Evolutionary conservation across 2,888 invertebrate genomes (phyloP).

Genomic region (Bugula neritina): DNA sequence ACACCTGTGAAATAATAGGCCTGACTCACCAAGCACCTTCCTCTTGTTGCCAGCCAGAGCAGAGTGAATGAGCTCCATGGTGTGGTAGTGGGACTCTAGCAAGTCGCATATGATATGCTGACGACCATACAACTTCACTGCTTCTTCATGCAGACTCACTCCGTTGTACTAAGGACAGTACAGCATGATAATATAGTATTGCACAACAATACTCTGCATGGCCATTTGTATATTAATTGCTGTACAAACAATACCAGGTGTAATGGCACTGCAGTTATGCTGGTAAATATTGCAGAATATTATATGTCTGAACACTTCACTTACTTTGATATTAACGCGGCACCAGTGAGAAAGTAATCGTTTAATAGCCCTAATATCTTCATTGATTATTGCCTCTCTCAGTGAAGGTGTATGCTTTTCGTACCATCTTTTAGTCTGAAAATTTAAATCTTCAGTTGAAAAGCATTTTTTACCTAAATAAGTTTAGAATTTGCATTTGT

Average conservation of each 20-base stretch:
- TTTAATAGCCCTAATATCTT: slow-evolving; percentile 23
- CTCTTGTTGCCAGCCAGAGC: background rate
- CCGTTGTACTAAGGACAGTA: background rate
- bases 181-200: too few relatives aligned
- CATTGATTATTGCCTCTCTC: slow-evolving; percentile 1
- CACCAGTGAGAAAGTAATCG: slow-evolving; percentile 16
- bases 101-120: slow-evolving; percentile 20
- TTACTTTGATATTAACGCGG: slow-evolving; percentile 18
- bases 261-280: too few relatives aligned
- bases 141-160: background rate
- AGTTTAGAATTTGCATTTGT: too few relatives aligned
- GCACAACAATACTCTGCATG: too few relatives aligned
- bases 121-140: background rate
- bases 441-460: background rate
- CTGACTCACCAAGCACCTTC: slow-evolving; percentile 6
- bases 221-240: too few relatives aligned
- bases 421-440: slow-evolving; percentile 15
- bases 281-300: too few relatives aligned
- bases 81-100: slow-evolving; percentile 14
- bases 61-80: slow-evolving; percentile 9
- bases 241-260: too few relatives aligned
- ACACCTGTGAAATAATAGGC: too few relatives aligned
- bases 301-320: too few relatives aligned
- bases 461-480: too few relatives aligned
- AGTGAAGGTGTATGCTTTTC: slow-evolving; percentile 18